Base-by-base conservation (phyloP, 2,888 invertebrate genomes). In the Philereme transversata region DNA sequence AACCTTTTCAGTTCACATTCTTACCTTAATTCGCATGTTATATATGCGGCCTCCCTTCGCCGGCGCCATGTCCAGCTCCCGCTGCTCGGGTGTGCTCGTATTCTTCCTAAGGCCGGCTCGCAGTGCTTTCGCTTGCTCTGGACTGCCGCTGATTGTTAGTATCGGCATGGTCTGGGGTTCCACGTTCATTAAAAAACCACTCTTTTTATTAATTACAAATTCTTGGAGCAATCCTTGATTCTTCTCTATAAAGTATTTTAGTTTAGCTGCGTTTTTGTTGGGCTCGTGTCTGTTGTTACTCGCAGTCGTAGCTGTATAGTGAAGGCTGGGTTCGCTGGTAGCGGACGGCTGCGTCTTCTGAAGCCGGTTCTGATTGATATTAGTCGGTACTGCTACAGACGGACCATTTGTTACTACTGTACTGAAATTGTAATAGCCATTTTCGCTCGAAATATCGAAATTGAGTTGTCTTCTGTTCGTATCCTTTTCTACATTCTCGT, bases 61-160 rank as follows among this genome's bases (percentile, higher is more conserved):
- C 0, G 84, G 80, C 8, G 83, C 76, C 87, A 87, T 82, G 73
- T 88, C 87, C 11, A 87, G 69, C 64, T 76, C 61, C 6, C 72
- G 68, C 1, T 73, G 70, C 52, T 40, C 59, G 5, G 68, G 78
- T 45, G 64, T 33, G 58, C 53, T 51, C 8, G 43, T 10, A 10
- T 46, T 50, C 46, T 44, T 22, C 36, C 7, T 40, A 4, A 5
- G 10, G 10, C 34, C 36, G 9, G 51, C 11, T 5, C 34, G 5
- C 10, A 43, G 6, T 22, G 47, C 36, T 46, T 33, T 11, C 4
- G 9, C 10, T 0, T 10, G 9, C 38, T 46, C 57, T 2, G 7
- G 1, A 10, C 34, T 44, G 3, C 35, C 35, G 34, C 10, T 35
- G 9, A 34, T 46, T 0, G 34, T 38, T 5, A 49, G 49, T 53